phyloP scores from a whole-genome alignment of 2,113 vertebrate species.

The Gambusia affinis region DNA sequence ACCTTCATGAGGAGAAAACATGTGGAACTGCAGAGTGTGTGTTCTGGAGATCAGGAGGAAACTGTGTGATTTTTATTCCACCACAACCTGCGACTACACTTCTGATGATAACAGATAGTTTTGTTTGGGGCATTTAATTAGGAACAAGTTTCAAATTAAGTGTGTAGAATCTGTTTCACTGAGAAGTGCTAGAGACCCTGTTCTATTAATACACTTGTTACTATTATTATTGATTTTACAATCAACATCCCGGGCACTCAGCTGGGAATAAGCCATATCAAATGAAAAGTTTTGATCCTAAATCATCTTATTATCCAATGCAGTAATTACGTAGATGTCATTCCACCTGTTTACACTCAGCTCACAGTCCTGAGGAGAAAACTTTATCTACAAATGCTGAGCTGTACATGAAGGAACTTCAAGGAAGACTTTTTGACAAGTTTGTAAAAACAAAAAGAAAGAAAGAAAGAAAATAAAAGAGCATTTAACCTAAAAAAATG shows the following conservation, averaged over 20 bases:
- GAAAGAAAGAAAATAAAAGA: not conserved
- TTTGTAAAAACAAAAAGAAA: not conserved
- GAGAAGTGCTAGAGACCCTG: no score
- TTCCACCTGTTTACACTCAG: slow-evolving; percentile 64
- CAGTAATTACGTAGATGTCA: slow-evolving; percentile 31
- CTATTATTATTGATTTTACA: no score
- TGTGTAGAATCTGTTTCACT: no score
- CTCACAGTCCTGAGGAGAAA: slow-evolving; percentile 43
- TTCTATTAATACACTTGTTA: no score
- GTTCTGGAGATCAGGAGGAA: no score
- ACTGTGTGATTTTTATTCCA: no score
- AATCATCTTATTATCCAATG: slow-evolving; percentile 14
- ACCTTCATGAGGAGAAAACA: no score
- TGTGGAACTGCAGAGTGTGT: not conserved
- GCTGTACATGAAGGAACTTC: not conserved
- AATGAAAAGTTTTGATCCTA: not conserved
- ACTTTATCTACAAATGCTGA: slow-evolving; percentile 38
- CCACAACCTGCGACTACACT: no score
- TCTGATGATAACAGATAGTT: no score
- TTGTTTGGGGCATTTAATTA: no score
- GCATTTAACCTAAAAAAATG: slow-evolving; percentile 59
- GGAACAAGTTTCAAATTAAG: no score
- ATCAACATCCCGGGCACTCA: no score
- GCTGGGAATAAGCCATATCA: not conserved
- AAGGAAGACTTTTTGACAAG: not conserved